Base-by-base conservation (phyloP, 2,888 invertebrate species). In the Drosophila setosimentum region DNA sequence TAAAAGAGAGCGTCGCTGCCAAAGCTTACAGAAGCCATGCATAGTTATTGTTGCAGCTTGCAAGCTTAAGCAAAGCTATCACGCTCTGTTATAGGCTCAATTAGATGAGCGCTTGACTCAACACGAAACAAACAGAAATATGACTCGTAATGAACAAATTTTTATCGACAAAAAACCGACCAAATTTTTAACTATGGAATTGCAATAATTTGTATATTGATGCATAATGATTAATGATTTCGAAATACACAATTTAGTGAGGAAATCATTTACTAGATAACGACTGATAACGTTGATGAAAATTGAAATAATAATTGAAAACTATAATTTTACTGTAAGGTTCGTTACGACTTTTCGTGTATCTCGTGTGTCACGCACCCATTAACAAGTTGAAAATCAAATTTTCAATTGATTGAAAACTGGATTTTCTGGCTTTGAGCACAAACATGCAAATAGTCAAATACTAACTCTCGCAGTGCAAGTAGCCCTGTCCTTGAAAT, bases 401-500 rank as follows among this genome's bases (percentile, higher is more conserved):
- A 29, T 65, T 57, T 45, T 32, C 50, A 60, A 35, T 42, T 49
- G 40, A 27, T 37, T 37, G 18, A 50, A 50, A 60, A 54, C 40
- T 33, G 13, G 10, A 51, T 50, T 48, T 35, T 49, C 21, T 11
- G 30, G 24, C 29, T 53, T 29, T 49, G 16, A 27, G 57, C 33
- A 94, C 95, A 58, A 63, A 45, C 64, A 85, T 73, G 79, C 72
- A 80, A 70, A 40, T 53, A 73, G 60, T 61, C 72, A 67, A 80
- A 95, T 95, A 92, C 92, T 92, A 95, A 96, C 96, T 96, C 95
- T 96, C 95, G 94, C 96, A 96, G 87, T 95, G 95, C 80, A 95
- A 95, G 91, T 95, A 95, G 88, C 96, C 96, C 93, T 96, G 95
- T 91, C 96, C 96, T 83, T 95, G 94, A 94, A 96, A 96, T 80